Percentiles rank a stretch among this genome's conserved stretches.
phyloP scores from a whole-genome alignment of 64 coral and sea anemone species.

The Actinia equina region DNA sequence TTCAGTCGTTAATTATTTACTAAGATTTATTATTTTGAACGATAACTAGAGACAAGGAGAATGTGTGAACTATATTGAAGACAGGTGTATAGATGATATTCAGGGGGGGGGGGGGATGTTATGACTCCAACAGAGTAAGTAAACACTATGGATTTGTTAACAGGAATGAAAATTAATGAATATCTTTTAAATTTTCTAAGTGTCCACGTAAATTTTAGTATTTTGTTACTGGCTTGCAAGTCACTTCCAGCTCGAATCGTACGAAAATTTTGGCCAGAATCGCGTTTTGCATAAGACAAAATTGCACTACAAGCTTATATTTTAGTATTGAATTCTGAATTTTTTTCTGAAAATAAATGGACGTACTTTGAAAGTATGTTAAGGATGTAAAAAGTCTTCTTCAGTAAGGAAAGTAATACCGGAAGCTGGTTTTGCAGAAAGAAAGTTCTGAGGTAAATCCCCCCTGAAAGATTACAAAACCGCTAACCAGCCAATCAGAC shows the following conservation, averaged over 20 bases:
- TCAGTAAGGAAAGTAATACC: neutral
- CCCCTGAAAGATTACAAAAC: neutral
- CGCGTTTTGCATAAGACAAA: no score
- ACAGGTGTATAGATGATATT: neutral
- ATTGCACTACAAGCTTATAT: no score
- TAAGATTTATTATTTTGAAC: neutral
- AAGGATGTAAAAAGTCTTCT: neutral
- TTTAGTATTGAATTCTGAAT: neutral
- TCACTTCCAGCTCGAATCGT: no score
- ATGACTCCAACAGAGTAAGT: neutral
- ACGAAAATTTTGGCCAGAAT: no score
- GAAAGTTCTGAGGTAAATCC: neutral
- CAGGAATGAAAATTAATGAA: neutral
- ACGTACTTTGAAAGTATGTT: neutral
- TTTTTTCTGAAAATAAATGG: neutral
- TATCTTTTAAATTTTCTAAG: neutral
- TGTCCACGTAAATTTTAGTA: neutral
- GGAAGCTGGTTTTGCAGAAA: neutral
- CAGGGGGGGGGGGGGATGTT: neutral
- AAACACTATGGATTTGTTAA: neutral
- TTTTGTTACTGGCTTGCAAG: no score
- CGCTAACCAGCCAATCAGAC: neutral
- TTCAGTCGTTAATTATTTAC: slow-evolving; percentile 1
- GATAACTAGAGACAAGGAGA: slow-evolving; percentile 12
- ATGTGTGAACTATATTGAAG: neutral